Evolutionary conservation across 2,113 vertebrate genomes (phyloP), one percentile per base, ranked within the genome.

Genomic region (Pyxicephalus adspersus): DNA sequence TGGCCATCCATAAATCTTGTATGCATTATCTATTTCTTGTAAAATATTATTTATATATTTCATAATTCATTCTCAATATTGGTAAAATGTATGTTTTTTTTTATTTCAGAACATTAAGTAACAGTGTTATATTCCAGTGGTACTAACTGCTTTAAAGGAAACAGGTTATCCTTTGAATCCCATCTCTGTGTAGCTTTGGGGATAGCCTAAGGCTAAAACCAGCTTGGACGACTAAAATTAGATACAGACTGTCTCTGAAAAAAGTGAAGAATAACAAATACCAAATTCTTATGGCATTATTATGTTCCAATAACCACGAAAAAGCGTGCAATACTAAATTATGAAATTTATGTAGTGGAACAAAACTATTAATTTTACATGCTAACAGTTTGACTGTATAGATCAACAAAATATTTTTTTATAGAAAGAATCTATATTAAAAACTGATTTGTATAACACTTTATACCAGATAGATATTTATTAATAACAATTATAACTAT

Each of bases 171-270:
- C 78, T 81, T 81, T 81, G 68, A 73, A 81, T 81, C 61, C 26
- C 58, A 81, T 64, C 68, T 81, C 57, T 81, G 19, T 64, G 38
- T 81, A 72, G 78, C 78, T 81, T 73, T 64, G 45, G 78, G 78
- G 78, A 64, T 73, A 81, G 67, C 78, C 68, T 81, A 20, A 64
- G 67, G 78, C 68, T 50, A 72, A 20, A 81, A 72, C 60, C 45
- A 54, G 67, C 58, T 72, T 81, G 78, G 67, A 54, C 60, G 64
- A 64, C 78, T 81, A 81, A 81, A 81, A 81, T 81, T 81, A 73
- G 57, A 54, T 73, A 81, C 67, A 81, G 57, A 52, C 63, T 64
- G 45, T 72, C 78, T 80, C 20, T 72, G 17, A 51, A 25, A 57
- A 61, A 72, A 64, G 58, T 64, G 50, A 51, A 77, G 54, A 65